Evolutionary conservation across 2,888 invertebrate genomes (phyloP).

Genomic region (Phoronis australis): DNA sequence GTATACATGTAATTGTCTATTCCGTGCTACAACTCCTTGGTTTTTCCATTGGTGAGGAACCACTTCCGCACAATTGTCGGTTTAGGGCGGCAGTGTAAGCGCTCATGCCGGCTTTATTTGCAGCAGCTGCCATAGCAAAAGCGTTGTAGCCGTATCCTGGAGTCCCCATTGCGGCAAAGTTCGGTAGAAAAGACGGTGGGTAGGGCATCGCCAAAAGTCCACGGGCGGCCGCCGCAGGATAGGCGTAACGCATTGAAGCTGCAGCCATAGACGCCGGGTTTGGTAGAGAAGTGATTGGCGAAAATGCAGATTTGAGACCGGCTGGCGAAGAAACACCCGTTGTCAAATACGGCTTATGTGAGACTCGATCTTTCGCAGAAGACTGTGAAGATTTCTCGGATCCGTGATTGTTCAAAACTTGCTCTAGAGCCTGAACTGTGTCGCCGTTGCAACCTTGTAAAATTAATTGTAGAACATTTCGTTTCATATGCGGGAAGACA

Average conservation of each 20-base stretch:
- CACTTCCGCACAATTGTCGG: too few relatives aligned
- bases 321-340: slow-evolving; percentile 15
- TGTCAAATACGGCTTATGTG: slow-evolving; percentile 16
- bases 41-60: too few relatives aligned
- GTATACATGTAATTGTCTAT: too few relatives aligned
- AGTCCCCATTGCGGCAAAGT: slow-evolving; percentile 30
- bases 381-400: slow-evolving; percentile 14
- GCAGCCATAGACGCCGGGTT: slow-evolving; percentile 31
- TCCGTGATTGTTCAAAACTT: slow-evolving; percentile 59
- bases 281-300: slow-evolving; percentile 36
- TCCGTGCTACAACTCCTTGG: too few relatives aligned
- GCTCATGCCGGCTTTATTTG: too few relatives aligned
- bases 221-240: slow-evolving; percentile 25
- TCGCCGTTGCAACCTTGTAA: slow-evolving; percentile 81
- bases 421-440: slow-evolving; percentile 87
- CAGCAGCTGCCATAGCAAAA: slow-evolving; percentile 18
- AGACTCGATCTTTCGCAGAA: slow-evolving; percentile 4
- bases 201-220: slow-evolving; percentile 38
- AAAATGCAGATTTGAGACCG: slow-evolving; percentile 44
- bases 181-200: slow-evolving; percentile 31
- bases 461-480: slow-evolving; percentile 79
- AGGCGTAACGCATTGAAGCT: slow-evolving; percentile 36
- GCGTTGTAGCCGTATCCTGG: slow-evolving; percentile 25
- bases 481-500: slow-evolving; percentile 81
- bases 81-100: too few relatives aligned